Evolutionary conservation across 2,113 vertebrate genomes (phyloP).

Genomic region (Scolopax mira): DNA sequence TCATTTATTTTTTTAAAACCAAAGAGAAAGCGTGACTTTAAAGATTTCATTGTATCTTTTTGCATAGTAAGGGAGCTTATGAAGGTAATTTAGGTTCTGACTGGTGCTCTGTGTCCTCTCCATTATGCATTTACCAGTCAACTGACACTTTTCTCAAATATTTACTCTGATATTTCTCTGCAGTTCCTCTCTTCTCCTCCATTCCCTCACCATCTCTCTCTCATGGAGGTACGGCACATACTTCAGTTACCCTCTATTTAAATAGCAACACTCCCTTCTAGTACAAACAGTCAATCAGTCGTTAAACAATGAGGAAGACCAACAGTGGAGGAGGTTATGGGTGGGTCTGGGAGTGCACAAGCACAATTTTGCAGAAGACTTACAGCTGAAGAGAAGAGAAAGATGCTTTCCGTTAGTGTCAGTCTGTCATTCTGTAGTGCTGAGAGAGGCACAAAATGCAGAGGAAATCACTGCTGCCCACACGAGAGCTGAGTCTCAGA

Average conservation of each 20-base stretch:
- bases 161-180: not conserved
- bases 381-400: not conserved
- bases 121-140: not conserved
- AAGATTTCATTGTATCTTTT: not conserved
- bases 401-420: not conserved
- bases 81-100: not conserved
- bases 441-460: not conserved
- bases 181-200: not conserved
- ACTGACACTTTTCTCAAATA: not conserved
- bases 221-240: not conserved
- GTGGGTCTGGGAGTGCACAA: not conserved
- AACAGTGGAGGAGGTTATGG: not conserved
- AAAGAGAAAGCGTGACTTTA: not conserved
- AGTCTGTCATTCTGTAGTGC: not conserved
- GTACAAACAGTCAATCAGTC: constrained; percentile 31
- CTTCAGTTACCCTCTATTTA: constrained; percentile 17
- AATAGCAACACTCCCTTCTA: constrained; percentile 48
- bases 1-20: not conserved
- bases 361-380: not conserved
- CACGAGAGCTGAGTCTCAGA: not conserved
- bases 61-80: not conserved
- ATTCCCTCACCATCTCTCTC: not conserved
- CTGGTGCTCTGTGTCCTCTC: not conserved
- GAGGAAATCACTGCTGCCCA: not conserved
- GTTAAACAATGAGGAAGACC: constrained; percentile 46